These are phyloP conservation scores for Notocelia uddmanniana DNA, from an alignment of 2,888 invertebrate species.

Conservation along the genomic window DNA sequence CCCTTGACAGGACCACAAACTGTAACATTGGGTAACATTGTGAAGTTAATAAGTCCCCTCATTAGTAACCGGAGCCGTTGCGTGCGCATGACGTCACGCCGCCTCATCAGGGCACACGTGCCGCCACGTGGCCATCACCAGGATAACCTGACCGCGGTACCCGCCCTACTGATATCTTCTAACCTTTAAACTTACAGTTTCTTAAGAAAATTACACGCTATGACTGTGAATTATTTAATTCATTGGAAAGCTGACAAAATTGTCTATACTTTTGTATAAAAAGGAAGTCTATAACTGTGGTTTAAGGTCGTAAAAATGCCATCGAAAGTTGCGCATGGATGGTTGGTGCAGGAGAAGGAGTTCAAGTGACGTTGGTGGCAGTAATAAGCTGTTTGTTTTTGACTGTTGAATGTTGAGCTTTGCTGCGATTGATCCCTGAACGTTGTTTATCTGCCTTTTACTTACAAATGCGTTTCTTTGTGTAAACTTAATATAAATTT, in stretches of 20 bases:
- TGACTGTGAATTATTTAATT: background rate
- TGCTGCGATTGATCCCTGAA: constrained; percentile 41
- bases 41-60: constrained; percentile 32
- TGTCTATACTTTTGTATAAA: background rate
- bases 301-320: background rate
- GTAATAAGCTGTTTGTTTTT: constrained; percentile 45
- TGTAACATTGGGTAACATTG: constrained; percentile 7
- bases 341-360: background rate
- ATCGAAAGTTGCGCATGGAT: background rate
- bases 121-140: constrained; percentile 29
- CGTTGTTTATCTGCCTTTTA: constrained; percentile 43
- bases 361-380: constrained; percentile 9
- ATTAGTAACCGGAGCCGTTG: constrained; percentile 32
- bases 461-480: constrained; percentile 41
- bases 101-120: constrained; percentile 28
- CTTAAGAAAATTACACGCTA: background rate
- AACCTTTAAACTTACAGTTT: background rate
- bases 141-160: background rate
- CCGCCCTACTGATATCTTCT: background rate
- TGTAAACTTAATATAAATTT: constrained; percentile 44
- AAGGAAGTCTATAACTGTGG: background rate
- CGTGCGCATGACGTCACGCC: constrained; percentile 29
- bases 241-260: background rate
- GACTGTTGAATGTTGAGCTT: constrained; percentile 42
- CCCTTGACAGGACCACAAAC: background rate